Conservation (phyloP, 2,113 vertebrate genomes). For the Serilophus lunatus region DNA sequence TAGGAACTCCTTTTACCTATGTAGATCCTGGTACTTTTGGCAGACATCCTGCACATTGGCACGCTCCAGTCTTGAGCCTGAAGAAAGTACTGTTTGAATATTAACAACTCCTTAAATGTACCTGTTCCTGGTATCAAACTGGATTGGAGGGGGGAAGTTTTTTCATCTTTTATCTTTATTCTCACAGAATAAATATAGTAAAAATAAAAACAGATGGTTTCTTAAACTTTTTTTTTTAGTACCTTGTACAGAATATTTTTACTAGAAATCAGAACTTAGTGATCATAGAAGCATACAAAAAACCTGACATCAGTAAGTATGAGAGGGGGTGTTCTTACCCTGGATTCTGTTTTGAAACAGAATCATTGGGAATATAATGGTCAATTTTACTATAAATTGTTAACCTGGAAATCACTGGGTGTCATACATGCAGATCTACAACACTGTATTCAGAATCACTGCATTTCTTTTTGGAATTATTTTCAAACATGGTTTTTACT, state of each 20-base stretch:
- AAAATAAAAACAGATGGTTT: background rate
- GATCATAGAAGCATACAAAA: background rate
- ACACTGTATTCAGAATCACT: background rate
- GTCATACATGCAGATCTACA: background rate
- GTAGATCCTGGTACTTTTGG: background rate
- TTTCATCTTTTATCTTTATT: background rate
- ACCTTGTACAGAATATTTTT: background rate
- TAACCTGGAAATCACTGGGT: background rate
- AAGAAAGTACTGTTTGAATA: background rate
- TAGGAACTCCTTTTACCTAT: background rate
- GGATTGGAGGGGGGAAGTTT: fast-evolving
- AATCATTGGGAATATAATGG: background rate
- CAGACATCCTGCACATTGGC: background rate
- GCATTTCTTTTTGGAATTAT: background rate
- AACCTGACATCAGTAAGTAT: fast-evolving
- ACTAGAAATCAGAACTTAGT: background rate
- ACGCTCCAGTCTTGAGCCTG: background rate
- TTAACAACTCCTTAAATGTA: background rate
- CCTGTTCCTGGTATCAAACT: background rate
- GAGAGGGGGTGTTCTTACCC: background rate
- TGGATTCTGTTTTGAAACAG: background rate
- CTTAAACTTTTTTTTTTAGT: background rate
- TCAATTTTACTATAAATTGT: background rate
- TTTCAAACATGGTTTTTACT: background rate
- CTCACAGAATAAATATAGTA: background rate